Base-by-base conservation (phyloP, 1,140 invertebrate species). In the Centruroides sculpturatus region DNA sequence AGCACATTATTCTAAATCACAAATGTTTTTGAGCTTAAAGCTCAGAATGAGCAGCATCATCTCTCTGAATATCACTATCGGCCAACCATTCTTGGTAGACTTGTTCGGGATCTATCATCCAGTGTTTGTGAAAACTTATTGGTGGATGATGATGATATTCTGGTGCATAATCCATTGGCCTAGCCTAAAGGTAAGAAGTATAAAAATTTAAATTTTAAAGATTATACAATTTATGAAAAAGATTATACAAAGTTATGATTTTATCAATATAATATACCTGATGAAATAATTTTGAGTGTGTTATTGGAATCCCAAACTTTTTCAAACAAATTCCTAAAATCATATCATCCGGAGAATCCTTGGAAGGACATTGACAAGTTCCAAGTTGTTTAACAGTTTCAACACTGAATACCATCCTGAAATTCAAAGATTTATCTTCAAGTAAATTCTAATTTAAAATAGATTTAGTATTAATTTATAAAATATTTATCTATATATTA, bases 121-220 rank as follows among this genome's bases (percentile, higher is more conserved):
- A 90, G 71, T 88, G 86, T 69, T 89, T 88, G 71, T 93, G 90
- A 72, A 93, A 93, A 10, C 88, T 90, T 11, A 91, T 76, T 0
- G 85, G 83, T 64, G 85, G 79, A 3, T 80, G 78, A 34, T 80
- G 77, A 35, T 92, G 71, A 66, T 83, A 81, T 55, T 79, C 81
- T 3, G 71, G 69, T 1, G 85, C 74, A 73, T 93, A 93, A 76
- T 92, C 89, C 64, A 78, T 73, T 0, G 88, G 87, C 53, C 89
- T 78, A 9, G 87, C 87, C 86, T 91, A 66, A 52, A 77, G 5
- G 8, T 41, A 6, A 76, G 64, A 66, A 59, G 7, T 59, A 34
- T n/a, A 60, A 60, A 47, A 12, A 46, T 13, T 1, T 41, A 53
- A 1, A 47, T 52, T 48, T 41, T 41, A 23, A 23, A 23, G 23